Percentiles rank a stretch among this genome's conserved stretches.
These are phyloP conservation scores for Mormyrus proboscirostris DNA, from an alignment of 2,797 vertebrate species.

Conservation along the genomic window DNA sequence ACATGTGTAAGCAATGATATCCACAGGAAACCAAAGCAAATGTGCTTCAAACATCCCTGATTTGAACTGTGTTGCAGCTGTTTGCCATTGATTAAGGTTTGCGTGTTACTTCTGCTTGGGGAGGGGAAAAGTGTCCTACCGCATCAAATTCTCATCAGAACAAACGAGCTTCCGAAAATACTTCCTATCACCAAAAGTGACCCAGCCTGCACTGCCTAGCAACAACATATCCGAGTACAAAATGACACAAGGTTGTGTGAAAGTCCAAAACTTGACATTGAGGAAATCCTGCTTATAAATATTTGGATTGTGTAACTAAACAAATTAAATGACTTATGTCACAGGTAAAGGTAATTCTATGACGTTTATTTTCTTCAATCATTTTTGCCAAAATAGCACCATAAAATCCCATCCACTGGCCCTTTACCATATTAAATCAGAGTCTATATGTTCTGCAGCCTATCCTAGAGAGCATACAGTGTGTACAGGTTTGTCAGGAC, in stretches of 20 bases:
- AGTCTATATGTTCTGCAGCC: background rate
- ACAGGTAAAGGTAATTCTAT: background rate
- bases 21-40: background rate
- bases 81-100: background rate
- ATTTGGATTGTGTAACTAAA: background rate
- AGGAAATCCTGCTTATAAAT: background rate
- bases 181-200: background rate
- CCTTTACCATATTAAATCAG: background rate
- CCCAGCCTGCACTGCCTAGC: background rate
- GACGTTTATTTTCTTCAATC: background rate
- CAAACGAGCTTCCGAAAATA: background rate
- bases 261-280: background rate
- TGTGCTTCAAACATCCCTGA: background rate
- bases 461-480: background rate
- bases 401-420: background rate
- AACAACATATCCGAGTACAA: background rate
- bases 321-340: background rate
- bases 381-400: background rate
- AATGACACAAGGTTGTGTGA: background rate
- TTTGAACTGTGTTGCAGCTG: background rate
- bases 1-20: background rate
- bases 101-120: background rate
- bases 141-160: background rate
- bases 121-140: background rate
- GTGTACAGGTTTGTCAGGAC: background rate